Base-by-base conservation (phyloP, 2,888 invertebrate genomes). In the Drosophila kuntzei region DNA sequence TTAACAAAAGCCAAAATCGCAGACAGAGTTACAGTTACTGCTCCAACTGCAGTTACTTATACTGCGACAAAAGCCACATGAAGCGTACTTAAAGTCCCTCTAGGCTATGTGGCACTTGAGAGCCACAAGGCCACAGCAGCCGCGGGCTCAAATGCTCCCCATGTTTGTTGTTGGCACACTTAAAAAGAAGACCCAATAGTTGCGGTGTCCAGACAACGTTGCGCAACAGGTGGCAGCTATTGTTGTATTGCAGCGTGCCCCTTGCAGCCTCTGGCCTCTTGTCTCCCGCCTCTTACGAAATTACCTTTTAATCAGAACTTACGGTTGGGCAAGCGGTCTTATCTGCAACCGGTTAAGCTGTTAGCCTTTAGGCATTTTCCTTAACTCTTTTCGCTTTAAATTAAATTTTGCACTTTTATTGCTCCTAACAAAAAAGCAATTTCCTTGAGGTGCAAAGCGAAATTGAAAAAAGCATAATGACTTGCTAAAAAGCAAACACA, bases 381-480 rank as follows among this genome's bases (percentile, higher is more conserved):
- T 53, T 65, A 67, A 69, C 71, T 71, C 65, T 27, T 71, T 76
- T 60, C 54, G 32, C 34, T 27, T 32, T 53, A 89, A 89, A 83
- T 89, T 89, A 80, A 89, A 87, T 89, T 87, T 83, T 44, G 50
- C 68, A 71, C 61, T 87, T 87, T 82, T 83, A 87, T 71, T 80
- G 84, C 78, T 47, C 9, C 63, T 65, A 69, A 66, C 80, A 81
- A 81, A 82, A 81, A 86, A 64, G 80, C 72, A 86, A 89, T 83
- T 83, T 89, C 74, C 84, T 80, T 61, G 55, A 80, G 87, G 84
- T 83, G 89, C 55, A 74, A 83, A 83, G 54, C 44, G 62, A 87
- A 83, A 84, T 82, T 89, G 89, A 77, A 85, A 88, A 82, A 55
- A 73, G 60, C 85, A 87, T 87, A 81, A 87, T 84, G 84, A 84